Conservation (phyloP, 2,113 vertebrate species). For the Sturnus vulgaris region DNA sequence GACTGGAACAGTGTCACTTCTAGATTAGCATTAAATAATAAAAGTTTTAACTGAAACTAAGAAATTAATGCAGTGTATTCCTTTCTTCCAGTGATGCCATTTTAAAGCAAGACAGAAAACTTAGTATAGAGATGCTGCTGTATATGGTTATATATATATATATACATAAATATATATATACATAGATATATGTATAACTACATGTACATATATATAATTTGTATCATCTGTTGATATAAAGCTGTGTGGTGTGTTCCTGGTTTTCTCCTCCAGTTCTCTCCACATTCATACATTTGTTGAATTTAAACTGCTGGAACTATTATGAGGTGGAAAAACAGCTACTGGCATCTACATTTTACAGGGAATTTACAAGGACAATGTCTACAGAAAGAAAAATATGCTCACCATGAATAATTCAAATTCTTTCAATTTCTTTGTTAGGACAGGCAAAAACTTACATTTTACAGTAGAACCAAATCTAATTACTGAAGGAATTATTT, state of each 20-base stretch:
- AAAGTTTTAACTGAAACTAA: not conserved
- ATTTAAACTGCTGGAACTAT: not conserved
- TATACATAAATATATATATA: fast-evolving
- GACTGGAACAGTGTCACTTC: not conserved
- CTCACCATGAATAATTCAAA: not conserved
- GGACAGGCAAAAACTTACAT: not conserved
- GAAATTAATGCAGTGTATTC: not conserved
- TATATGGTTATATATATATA: not conserved
- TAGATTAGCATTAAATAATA: not conserved
- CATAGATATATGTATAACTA: not conserved
- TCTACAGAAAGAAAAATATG: not conserved
- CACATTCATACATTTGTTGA: not conserved
- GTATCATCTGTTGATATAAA: not conserved
- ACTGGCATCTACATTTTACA: not conserved
- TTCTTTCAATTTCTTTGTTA: not conserved
- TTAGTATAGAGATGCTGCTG: not conserved
- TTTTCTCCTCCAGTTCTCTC: not conserved
- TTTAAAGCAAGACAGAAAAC: not conserved
- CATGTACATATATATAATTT: not conserved
- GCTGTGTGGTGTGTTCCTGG: not conserved
- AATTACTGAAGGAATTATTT: not conserved
- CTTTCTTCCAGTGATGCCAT: not conserved
- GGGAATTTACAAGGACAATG: not conserved
- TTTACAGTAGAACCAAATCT: not conserved
- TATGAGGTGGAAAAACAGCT: fast-evolving